phyloP scores from a whole-genome alignment of 2,797 vertebrate species.

The Notolepis coatsorum region DNA sequence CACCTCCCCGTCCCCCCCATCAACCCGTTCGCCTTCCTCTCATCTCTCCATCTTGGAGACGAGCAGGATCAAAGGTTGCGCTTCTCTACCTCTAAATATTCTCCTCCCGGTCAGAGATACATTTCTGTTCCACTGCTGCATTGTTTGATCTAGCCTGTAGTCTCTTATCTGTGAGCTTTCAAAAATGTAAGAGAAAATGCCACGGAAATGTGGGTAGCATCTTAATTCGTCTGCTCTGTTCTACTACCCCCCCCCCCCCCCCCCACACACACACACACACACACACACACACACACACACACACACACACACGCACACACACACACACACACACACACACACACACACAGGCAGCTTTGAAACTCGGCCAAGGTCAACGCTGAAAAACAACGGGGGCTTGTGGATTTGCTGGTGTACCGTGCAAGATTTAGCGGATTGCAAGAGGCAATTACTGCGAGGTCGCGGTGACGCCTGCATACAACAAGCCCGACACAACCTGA shows the following conservation, averaged over 20 bases:
- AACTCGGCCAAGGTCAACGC: conserved; percentile 63
- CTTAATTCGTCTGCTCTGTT: too few relatives aligned
- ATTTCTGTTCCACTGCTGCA: background rate
- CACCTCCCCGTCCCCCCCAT: conserved; percentile 21
- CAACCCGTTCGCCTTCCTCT: too few relatives aligned
- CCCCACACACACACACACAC: too few relatives aligned
- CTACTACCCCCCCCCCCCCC: conserved; percentile 29
- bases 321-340: too few relatives aligned
- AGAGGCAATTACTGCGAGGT: conserved; percentile 71
- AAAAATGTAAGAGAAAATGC: conserved; percentile 43
- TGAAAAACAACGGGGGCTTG: conserved; percentile 54
- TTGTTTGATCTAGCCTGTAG: conserved; percentile 30
- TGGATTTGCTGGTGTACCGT: conserved; percentile 67
- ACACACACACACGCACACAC: too few relatives aligned
- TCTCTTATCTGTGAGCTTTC: conserved; percentile 48
- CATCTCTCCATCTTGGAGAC: conserved; percentile 16
- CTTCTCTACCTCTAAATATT: conserved; percentile 32
- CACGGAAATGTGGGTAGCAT: conserved; percentile 46
- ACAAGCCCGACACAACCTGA: conserved; percentile 71
- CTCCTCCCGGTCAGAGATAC: conserved; percentile 5
- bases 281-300: too few relatives aligned
- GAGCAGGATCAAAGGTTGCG: conserved; percentile 34
- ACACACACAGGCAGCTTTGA: conserved; percentile 43
- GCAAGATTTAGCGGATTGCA: conserved; percentile 69
- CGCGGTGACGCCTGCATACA: conserved; percentile 44